Conservation (phyloP, 2,113 vertebrate species). For the Leucopsar rothschildi region DNA sequence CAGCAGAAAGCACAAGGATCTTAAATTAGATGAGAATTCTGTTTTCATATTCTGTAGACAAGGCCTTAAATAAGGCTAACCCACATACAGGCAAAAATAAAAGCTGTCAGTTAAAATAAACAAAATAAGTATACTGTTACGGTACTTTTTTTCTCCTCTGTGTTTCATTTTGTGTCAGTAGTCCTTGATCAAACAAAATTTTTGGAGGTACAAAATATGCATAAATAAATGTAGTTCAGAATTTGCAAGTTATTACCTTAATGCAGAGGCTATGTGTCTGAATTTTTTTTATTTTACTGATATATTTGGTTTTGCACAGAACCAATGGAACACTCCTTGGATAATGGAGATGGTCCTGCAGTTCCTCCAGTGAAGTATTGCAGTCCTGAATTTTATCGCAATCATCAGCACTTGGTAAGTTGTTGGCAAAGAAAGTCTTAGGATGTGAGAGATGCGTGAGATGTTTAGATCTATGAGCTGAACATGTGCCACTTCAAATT, state of each 20-base stretch:
- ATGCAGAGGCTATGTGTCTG: background rate
- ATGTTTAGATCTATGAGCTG: background rate
- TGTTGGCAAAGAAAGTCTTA: background rate
- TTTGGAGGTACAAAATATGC: background rate
- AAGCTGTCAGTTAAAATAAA: background rate
- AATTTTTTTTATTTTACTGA: background rate
- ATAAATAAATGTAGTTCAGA: background rate
- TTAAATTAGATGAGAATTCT: background rate
- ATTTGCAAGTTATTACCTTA: background rate
- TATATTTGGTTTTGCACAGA: slow-evolving; percentile 66
- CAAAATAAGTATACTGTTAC: background rate
- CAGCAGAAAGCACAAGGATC: background rate
- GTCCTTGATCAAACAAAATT: background rate
- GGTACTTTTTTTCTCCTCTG: background rate
- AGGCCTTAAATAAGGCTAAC: background rate
- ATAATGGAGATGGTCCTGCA: slow-evolving; percentile 84
- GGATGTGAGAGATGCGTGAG: background rate
- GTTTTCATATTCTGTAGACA: background rate
- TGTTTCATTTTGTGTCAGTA: background rate
- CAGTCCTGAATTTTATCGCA: slow-evolving; percentile 83
- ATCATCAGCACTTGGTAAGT: slow-evolving; percentile 81
- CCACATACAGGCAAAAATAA: background rate
- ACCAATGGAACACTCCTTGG: slow-evolving; percentile 79
- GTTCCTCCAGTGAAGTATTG: slow-evolving; percentile 79
- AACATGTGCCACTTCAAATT: background rate